phyloP scores from a whole-genome alignment of 1,140 invertebrate genomes.

The Bombus soroeensis region DNA sequence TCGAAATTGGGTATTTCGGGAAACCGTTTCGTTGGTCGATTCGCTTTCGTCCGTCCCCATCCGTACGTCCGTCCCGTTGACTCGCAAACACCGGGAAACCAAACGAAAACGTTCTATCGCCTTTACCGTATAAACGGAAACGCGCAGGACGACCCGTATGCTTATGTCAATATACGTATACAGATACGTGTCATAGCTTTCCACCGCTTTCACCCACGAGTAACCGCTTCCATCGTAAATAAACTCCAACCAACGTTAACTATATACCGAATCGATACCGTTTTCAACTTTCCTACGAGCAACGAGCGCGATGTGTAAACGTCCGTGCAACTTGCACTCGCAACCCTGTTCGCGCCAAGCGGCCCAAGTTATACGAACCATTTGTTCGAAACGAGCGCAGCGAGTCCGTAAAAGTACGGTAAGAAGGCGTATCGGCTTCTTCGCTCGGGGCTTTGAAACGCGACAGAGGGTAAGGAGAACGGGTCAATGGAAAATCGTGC shows the following conservation, averaged over 20 bases:
- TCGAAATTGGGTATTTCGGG: background rate
- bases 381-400: background rate
- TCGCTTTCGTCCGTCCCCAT: background rate
- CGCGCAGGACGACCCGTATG: too few species aligned
- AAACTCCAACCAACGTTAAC: too few species aligned
- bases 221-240: too few species aligned
- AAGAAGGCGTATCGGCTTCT: background rate
- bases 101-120: background rate
- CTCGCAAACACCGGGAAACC: accelerated
- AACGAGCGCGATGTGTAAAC: background rate
- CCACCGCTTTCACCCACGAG: too few species aligned
- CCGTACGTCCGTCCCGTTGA: background rate
- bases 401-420: background rate
- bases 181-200: too few species aligned
- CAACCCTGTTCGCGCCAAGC: background rate
- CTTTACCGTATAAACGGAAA: too few species aligned
- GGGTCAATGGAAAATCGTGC: background rate
- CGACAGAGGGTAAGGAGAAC: background rate
- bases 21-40: background rate
- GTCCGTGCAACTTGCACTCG: background rate
- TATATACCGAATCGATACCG: too few species aligned
- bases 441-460: too few species aligned
- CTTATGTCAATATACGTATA: too few species aligned
- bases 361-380: background rate
- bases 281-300: background rate